Conservation (phyloP, 2,113 vertebrate genomes). For the Meles meles region DNA sequence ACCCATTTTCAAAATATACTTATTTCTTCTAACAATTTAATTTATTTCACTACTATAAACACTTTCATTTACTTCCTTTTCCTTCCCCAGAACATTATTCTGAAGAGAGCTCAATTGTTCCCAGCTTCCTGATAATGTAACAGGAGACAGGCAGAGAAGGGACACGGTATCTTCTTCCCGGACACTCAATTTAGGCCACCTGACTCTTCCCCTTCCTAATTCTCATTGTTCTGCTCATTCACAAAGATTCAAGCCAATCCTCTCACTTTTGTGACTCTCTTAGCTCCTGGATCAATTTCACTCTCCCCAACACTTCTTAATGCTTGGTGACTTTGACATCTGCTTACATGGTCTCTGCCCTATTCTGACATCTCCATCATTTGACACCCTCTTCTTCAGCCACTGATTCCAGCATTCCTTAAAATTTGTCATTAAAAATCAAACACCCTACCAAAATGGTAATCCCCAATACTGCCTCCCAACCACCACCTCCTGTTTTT, state of each 20-base stretch:
- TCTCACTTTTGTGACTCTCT: neutral
- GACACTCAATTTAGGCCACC: no score
- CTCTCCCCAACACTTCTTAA: neutral
- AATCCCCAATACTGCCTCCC: neutral
- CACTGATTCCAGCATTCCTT: neutral
- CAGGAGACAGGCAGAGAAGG: no score
- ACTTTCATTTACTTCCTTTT: neutral
- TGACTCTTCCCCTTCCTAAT: neutral
- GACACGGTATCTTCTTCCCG: neutral
- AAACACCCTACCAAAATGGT: neutral
- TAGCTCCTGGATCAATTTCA: neutral
- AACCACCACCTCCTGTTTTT: neutral
- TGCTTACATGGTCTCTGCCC: accelerated
- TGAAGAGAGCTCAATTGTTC: neutral
- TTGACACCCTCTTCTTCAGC: neutral
- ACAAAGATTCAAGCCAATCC: no score
- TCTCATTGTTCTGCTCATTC: no score
- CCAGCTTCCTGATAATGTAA: neutral
- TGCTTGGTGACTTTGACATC: neutral
- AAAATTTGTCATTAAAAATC: neutral
- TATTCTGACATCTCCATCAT: neutral
- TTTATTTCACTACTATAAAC: neutral
- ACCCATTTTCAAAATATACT: neutral
- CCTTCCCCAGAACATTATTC: neutral
- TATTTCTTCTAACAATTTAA: neutral